phyloP scores from a whole-genome alignment of 2,113 vertebrate species.

The Triplophysa dalaica region DNA sequence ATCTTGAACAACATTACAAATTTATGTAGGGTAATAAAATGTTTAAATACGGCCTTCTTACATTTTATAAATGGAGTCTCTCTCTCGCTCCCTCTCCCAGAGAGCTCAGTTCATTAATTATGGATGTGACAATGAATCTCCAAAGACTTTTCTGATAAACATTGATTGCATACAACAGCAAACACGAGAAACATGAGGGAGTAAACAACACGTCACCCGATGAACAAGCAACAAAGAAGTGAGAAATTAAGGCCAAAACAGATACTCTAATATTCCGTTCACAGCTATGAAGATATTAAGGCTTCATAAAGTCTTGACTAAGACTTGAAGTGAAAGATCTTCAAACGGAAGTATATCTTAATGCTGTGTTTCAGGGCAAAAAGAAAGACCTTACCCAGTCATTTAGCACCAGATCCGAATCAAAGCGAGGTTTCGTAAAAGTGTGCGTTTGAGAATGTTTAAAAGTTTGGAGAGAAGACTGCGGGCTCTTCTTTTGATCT shows the following conservation, averaged over 20 bases:
- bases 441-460: constrained; percentile 41
- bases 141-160: constrained; percentile 37
- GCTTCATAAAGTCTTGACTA: neutral
- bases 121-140: constrained; percentile 20
- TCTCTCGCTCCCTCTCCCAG: constrained; percentile 1
- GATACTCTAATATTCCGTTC: constrained; percentile 1
- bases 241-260: neutral
- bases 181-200: constrained; percentile 1
- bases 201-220: neutral
- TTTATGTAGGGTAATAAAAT: too few relatives aligned
- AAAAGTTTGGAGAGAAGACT: constrained; percentile 40
- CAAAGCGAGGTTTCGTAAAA: constrained; percentile 32
- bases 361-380: neutral
- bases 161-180: constrained; percentile 32
- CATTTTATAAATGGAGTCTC: neutral
- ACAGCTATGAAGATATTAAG: neutral
- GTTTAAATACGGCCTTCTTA: neutral
- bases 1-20: too few relatives aligned
- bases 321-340: neutral
- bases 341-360: neutral
- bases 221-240: constrained; percentile 33
- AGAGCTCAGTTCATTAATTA: constrained; percentile 13
- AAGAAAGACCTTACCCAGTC: constrained; percentile 3
- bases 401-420: constrained; percentile 32
- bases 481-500: constrained; percentile 44